Base-by-base conservation (phyloP, 2,888 invertebrate species). In the Agriopis leucophaearia region DNA sequence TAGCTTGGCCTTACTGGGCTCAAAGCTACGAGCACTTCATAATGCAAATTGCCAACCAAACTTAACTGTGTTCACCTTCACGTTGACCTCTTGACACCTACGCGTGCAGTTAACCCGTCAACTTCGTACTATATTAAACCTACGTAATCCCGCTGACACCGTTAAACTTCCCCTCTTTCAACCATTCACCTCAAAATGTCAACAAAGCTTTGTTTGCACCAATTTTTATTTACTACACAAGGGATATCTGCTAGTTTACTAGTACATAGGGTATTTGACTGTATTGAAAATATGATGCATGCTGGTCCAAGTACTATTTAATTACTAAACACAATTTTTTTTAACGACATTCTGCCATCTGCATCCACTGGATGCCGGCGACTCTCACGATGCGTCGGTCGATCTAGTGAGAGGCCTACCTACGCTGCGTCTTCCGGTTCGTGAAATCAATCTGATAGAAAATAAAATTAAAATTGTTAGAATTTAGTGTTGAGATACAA, bases 141-240 rank as follows among this genome's bases (percentile, higher is more conserved):
- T 67, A 62, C 62, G 57, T 62, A 62, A 62, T 67, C 52, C 58
- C 18, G 16, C 27, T 62, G 62, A 54, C 66, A 67, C 62, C 27
- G 40, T 58, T 54, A 5, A 15, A 54, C 40, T 67, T 58, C 56
- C 50, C 44, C 56, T 50, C 45, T 44, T 66, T 66, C 47, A 61
- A 44, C 9, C 66, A 55, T 56, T 66, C 45, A 51, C 56, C 61
- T 56, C 16, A 38, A 58, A n/a, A 16, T 51, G 51, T 18, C 45
- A 52, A 35, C n/a, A n/a, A n/a, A 55, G 16, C 16, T 50, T 64
- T 57, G 16, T 38, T 48, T 55, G 27, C 42, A 44, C n/a, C 27
- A 18, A 42, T 27, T 55, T 55, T 16, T 40, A 18, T 42, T 27
- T 27, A 27, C 27, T 27, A 13, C 0, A 2, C n/a, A n/a, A 51